Conservation (phyloP, 2,113 vertebrate species). For the Grantiella picta region DNA sequence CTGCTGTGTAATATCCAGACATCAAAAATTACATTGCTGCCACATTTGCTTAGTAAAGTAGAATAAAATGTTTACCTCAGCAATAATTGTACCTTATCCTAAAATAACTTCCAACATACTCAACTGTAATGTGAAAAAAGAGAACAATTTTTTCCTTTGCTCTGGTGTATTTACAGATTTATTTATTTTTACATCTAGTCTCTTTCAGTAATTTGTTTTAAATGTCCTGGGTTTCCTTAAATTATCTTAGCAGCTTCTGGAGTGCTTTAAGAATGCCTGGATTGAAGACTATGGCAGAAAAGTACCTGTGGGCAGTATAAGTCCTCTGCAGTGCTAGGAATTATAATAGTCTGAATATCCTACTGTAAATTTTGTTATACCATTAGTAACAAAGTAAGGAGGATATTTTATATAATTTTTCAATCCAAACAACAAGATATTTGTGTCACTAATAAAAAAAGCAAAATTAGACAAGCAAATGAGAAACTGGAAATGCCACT, state of each 20-base stretch:
- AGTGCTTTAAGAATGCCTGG: not conserved
- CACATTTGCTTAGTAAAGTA: not conserved
- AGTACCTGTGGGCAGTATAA: not conserved
- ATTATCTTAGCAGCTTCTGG: not conserved
- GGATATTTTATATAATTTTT: not conserved
- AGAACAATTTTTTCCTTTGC: not conserved
- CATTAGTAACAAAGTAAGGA: not conserved
- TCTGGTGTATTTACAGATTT: not conserved
- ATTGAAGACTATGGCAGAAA: not conserved
- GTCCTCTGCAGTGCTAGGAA: not conserved
- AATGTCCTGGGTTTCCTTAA: not conserved
- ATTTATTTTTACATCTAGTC: not conserved
- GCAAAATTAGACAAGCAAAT: not conserved
- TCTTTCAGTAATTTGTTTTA: not conserved
- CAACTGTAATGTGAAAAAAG: not conserved
- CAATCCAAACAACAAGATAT: not conserved
- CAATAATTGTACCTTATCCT: not conserved
- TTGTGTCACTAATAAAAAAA: not conserved
- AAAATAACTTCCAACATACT: not conserved
- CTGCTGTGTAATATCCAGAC: not conserved
- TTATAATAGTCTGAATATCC: not conserved
- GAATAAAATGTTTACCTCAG: not conserved
- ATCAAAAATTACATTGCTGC: not conserved
- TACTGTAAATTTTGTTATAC: not conserved
- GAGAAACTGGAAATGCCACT: not conserved